phyloP scores from a whole-genome alignment of 2,113 vertebrate genomes.

The Carollia perspicillata region DNA sequence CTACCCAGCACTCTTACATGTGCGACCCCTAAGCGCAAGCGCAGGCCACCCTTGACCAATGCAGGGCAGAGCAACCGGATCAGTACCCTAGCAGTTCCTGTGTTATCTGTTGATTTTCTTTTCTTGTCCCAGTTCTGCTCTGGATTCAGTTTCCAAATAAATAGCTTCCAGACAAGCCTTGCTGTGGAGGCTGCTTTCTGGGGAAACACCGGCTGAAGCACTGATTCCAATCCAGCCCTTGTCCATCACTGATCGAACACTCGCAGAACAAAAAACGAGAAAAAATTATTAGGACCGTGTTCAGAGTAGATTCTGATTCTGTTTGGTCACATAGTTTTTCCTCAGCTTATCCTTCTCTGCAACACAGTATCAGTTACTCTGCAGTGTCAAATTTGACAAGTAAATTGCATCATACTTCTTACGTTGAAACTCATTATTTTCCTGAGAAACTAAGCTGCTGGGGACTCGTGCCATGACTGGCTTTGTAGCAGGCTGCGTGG shows the following conservation, averaged over 20 bases:
- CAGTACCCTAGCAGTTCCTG: neutral
- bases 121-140: neutral
- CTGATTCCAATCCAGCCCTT: neutral
- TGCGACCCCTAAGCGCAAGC: too few relatives aligned
- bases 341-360: neutral
- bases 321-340: neutral
- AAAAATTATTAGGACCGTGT: neutral
- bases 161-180: neutral
- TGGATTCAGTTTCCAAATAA: neutral
- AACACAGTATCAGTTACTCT: neutral
- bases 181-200: neutral
- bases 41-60: neutral
- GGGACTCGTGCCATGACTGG: neutral
- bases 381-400: neutral
- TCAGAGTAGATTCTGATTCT: neutral
- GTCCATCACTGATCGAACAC: neutral
- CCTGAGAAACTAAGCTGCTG: neutral
- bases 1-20: rapidly evolving
- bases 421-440: neutral
- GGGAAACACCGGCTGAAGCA: neutral
- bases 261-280: neutral
- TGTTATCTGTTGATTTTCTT: neutral
- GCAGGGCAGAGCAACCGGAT: neutral
- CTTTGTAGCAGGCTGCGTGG: neutral
- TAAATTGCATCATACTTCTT: neutral